These are phyloP conservation scores for Sparidentex hasta DNA, from an alignment of 2,797 vertebrate genomes.

Conservation along the genomic window DNA sequence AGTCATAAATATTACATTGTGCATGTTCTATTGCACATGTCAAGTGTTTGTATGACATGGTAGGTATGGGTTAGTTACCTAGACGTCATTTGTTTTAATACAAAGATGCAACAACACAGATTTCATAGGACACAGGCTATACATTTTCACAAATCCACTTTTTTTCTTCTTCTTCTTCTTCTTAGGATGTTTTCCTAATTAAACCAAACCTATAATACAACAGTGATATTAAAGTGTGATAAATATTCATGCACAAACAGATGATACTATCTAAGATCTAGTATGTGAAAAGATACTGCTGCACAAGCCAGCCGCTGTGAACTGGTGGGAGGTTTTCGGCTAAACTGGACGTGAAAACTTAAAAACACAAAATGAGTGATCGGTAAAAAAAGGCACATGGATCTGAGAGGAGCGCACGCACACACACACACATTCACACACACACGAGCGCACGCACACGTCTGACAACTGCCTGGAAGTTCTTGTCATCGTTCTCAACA, in stretches of 20 bases:
- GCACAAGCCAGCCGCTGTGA: slow-evolving; percentile 65
- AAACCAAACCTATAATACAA: slow-evolving; percentile 83
- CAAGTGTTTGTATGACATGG: slow-evolving; percentile 75
- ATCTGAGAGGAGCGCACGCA: slow-evolving; percentile 63
- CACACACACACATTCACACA: slow-evolving; percentile 12
- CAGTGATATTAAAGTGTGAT: slow-evolving; percentile 81
- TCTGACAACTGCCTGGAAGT: slow-evolving; percentile 55
- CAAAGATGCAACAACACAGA: slow-evolving; percentile 84
- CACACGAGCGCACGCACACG: slow-evolving; percentile 38
- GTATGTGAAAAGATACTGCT: slow-evolving; percentile 74
- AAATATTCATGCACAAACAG: slow-evolving; percentile 86
- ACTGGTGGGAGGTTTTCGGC: slow-evolving; percentile 42
- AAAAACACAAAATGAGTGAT: slow-evolving; percentile 48
- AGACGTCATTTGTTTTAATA: slow-evolving; percentile 79
- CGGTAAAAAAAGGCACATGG: slow-evolving; percentile 78
- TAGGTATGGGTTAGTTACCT: slow-evolving; percentile 77
- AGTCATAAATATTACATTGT: slow-evolving; percentile 85
- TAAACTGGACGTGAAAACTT: slow-evolving; percentile 56
- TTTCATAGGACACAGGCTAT: slow-evolving; percentile 81
- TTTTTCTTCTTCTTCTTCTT: slow-evolving; percentile 51
- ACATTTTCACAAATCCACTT: slow-evolving; percentile 82
- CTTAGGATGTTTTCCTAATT: slow-evolving; percentile 73
- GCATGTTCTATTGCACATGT: slow-evolving; percentile 82
- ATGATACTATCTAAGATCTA: slow-evolving; percentile 77
- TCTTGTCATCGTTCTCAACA: slow-evolving; percentile 56